Conservation (phyloP, 2,113 vertebrate species). For the Cochlearius cochlearius region DNA sequence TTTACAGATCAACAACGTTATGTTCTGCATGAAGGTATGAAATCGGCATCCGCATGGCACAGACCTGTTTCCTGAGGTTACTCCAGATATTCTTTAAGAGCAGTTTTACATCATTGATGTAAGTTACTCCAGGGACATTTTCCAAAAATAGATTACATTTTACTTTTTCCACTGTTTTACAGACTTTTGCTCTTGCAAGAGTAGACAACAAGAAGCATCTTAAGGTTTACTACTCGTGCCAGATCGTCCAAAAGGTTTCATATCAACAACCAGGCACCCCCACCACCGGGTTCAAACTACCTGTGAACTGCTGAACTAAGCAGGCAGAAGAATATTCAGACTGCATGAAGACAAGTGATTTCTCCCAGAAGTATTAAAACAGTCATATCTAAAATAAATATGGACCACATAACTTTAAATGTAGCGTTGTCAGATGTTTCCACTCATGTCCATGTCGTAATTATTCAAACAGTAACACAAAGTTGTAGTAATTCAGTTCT, state of each 20-base stretch:
- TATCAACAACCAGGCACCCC: background rate
- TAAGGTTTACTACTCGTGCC: background rate
- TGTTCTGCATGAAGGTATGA: background rate
- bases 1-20: background rate
- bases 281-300: background rate
- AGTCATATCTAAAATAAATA: background rate
- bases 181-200: background rate
- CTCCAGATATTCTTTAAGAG: background rate
- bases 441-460: background rate
- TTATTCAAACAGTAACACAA: background rate
- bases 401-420: background rate
- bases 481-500: background rate
- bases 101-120: background rate
- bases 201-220: background rate
- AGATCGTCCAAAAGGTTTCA: background rate
- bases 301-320: background rate
- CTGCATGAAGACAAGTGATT: background rate
- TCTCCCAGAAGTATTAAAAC: background rate
- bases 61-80: background rate
- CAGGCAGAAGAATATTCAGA: background rate
- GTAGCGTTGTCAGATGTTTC: background rate
- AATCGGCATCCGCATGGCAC: background rate
- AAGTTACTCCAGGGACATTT: background rate
- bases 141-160: background rate
- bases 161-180: background rate